Evolutionary conservation across 2,113 vertebrate species (phyloP).

Genomic region (Genyomyrus donnyi): DNA sequence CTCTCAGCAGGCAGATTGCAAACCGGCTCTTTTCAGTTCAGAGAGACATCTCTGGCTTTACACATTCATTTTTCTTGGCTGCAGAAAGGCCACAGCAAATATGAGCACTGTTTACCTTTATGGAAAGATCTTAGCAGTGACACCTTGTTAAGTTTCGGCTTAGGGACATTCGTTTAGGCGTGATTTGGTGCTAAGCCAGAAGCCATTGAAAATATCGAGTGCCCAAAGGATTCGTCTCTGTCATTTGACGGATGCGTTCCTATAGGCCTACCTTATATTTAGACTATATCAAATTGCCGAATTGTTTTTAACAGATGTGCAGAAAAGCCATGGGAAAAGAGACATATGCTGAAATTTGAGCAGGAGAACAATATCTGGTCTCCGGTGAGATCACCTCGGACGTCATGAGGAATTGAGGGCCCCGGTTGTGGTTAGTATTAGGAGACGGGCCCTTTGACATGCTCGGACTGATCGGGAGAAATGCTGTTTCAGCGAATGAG

Average conservation of each 20-base stretch:
- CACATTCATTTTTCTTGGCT: slow-evolving; percentile 55
- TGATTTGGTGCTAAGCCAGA: not conserved
- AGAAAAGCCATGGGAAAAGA: not conserved
- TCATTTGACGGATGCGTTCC: not conserved
- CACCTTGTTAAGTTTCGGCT: not conserved
- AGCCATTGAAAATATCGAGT: not conserved
- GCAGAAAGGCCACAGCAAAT: not conserved
- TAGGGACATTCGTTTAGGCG: not conserved
- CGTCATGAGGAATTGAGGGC: not conserved
- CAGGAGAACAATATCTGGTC: not conserved
- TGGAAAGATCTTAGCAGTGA: not conserved
- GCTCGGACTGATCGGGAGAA: not conserved
- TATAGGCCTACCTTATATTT: not conserved
- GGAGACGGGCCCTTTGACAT: not conserved
- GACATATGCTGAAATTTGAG: not conserved
- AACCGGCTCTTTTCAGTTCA: slow-evolving; percentile 48
- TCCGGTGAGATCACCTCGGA: not conserved
- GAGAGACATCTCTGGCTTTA: slow-evolving; percentile 45
- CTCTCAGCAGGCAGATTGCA: slow-evolving; percentile 28
- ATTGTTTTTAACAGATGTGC: not conserved
- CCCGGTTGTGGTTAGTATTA: not conserved
- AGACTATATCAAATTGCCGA: not conserved
- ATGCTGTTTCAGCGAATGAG: not conserved
- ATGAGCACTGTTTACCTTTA: not conserved
- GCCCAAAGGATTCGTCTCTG: not conserved